Percentiles rank a stretch among this genome's conserved stretches.
phyloP scores from a whole-genome alignment of 2,888 invertebrate species.

The Orchesellides sinensis region DNA sequence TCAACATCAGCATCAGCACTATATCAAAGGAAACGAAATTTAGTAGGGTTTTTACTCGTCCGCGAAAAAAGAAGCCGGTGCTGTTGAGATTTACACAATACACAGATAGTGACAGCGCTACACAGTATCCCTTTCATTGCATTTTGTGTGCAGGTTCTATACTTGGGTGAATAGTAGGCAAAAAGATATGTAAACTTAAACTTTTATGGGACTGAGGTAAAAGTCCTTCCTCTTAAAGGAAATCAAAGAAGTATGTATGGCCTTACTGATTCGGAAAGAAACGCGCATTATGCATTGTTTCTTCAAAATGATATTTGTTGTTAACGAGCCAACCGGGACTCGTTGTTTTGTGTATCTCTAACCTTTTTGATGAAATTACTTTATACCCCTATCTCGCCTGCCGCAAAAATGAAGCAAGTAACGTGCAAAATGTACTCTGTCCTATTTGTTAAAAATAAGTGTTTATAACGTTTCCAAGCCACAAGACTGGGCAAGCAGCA shows the following conservation, averaged over 20 bases:
- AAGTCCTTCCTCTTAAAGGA: slow-evolving; percentile 13
- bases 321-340: slow-evolving; percentile 22
- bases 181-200: too few relatives aligned
- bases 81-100: too few relatives aligned
- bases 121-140: too few relatives aligned
- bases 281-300: background rate
- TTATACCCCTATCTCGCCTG: background rate
- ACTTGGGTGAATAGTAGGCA: too few relatives aligned
- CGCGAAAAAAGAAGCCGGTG: too few relatives aligned
- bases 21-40: too few relatives aligned
- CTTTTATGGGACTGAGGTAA: too few relatives aligned
- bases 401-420: background rate
- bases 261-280: background rate
- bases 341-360: slow-evolving; percentile 7
- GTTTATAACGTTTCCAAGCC: background rate
- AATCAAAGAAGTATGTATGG: slow-evolving; percentile 2
- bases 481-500: background rate
- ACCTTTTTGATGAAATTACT: slow-evolving; percentile 25
- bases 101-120: too few relatives aligned
- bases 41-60: too few relatives aligned
- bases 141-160: too few relatives aligned
- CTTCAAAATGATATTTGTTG: slow-evolving; percentile 20
- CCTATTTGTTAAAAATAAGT: background rate
- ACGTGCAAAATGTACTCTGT: too few relatives aligned
- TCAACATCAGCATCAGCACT: background rate